Conservation (phyloP, 2,113 vertebrate species). For the Otis tarda region DNA sequence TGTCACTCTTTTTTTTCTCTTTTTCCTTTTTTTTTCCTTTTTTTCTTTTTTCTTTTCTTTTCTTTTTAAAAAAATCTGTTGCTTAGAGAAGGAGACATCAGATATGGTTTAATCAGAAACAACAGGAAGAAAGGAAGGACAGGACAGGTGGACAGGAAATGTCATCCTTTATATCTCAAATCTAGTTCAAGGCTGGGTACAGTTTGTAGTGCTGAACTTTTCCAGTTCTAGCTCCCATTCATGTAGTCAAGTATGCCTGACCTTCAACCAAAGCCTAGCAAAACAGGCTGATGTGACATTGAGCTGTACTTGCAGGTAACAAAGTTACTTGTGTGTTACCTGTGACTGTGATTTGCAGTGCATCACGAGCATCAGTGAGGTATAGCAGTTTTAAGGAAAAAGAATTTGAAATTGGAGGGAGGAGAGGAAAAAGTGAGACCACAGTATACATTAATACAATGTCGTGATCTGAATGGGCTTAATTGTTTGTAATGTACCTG, state of each 20-base stretch:
- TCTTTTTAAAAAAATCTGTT: not conserved
- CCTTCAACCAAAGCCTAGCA: not conserved
- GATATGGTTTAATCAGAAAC: not conserved
- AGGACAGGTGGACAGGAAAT: not conserved
- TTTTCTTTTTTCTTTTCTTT: no score
- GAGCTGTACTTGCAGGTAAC: not conserved
- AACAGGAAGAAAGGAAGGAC: not conserved
- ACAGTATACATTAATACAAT: not conserved
- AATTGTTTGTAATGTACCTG: not conserved
- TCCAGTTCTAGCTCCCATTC: not conserved
- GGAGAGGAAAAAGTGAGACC: not conserved
- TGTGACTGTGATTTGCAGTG: not conserved
- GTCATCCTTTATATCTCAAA: not conserved
- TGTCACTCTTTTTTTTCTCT: not conserved
- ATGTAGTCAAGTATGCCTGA: not conserved
- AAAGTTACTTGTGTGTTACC: not conserved
- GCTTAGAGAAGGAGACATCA: not conserved
- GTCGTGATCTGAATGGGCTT: not conserved
- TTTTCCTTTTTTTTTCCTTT: no score
- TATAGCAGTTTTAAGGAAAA: not conserved
- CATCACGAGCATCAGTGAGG: not conserved
- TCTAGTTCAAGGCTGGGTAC: not conserved
- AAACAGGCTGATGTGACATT: not conserved
- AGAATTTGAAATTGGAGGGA: not conserved
- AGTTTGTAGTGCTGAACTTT: not conserved